Evolutionary conservation across 2,888 invertebrate genomes (phyloP).

Genomic region (Acleris holmiana): DNA sequence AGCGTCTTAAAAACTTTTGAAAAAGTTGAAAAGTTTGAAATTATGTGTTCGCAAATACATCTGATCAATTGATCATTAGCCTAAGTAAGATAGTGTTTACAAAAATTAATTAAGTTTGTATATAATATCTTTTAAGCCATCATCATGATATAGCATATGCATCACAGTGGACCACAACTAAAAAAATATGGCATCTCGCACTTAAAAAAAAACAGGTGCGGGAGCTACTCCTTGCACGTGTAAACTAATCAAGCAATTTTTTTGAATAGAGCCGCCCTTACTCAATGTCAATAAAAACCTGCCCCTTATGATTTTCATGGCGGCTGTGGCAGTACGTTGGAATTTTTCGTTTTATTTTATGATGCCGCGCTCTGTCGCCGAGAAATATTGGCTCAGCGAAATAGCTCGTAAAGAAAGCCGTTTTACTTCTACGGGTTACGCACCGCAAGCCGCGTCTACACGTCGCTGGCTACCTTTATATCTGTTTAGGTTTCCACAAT

Average conservation of each 20-base stretch:
- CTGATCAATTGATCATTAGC: too few relatives aligned
- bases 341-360: slow-evolving; percentile 85
- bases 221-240: not conserved
- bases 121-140: too few relatives aligned
- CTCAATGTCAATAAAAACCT: slow-evolving; percentile 76
- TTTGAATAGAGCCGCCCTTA: slow-evolving; percentile 56
- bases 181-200: too few relatives aligned
- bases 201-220: not conserved
- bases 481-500: slow-evolving; percentile 6
- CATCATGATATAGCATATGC: too few relatives aligned
- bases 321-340: slow-evolving; percentile 74
- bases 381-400: slow-evolving; percentile 84
- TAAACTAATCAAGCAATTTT: slow-evolving; percentile 40
- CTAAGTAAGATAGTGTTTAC: too few relatives aligned
- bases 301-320: slow-evolving; percentile 82
- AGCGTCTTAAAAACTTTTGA: too few relatives aligned
- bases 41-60: too few relatives aligned
- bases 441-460: slow-evolving; percentile 77
- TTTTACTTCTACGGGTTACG: slow-evolving; percentile 79
- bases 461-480: slow-evolving; percentile 47
- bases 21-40: too few relatives aligned
- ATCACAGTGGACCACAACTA: too few relatives aligned
- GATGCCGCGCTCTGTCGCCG: slow-evolving; percentile 82
- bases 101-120: too few relatives aligned
- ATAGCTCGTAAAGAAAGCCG: slow-evolving; percentile 84